Conservation (phyloP, 2,888 invertebrate species). For the Seira ritae region DNA sequence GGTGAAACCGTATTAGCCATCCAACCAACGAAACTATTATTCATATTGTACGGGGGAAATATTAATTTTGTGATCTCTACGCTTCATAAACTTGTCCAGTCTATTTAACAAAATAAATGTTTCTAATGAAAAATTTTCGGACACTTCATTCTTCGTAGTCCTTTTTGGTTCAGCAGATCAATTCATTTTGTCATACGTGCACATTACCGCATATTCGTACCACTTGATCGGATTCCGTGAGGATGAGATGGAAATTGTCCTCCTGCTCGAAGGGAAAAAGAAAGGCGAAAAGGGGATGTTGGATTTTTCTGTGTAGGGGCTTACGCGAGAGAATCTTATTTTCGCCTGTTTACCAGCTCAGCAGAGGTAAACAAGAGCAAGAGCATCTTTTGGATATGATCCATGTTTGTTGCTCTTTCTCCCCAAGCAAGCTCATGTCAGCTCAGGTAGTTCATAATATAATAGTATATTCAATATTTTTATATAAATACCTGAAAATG, state of each 20-base stretch:
- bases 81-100: no score
- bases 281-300: not conserved
- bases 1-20: no score
- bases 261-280: not conserved
- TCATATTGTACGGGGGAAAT: no score
- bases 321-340: not conserved
- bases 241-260: no score
- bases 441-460: not conserved
- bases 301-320: not conserved
- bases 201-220: no score
- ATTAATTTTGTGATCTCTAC: no score
- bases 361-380: not conserved
- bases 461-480: no score
- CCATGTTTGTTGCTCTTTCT: slow-evolving; percentile 6
- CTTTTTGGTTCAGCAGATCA: not conserved
- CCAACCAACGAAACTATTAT: no score
- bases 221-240: no score
- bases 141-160: slow-evolving; percentile 1
- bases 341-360: slow-evolving; percentile 1
- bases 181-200: not conserved
- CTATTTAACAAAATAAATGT: no score
- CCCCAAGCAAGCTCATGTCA: not conserved
- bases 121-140: slow-evolving; percentile 1
- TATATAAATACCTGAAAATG: no score
- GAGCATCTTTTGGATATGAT: no score